Evolutionary conservation across 2,113 vertebrate species (phyloP), one percentile per base, ranked within the genome.

Genomic region (Phycodurus eques): DNA sequence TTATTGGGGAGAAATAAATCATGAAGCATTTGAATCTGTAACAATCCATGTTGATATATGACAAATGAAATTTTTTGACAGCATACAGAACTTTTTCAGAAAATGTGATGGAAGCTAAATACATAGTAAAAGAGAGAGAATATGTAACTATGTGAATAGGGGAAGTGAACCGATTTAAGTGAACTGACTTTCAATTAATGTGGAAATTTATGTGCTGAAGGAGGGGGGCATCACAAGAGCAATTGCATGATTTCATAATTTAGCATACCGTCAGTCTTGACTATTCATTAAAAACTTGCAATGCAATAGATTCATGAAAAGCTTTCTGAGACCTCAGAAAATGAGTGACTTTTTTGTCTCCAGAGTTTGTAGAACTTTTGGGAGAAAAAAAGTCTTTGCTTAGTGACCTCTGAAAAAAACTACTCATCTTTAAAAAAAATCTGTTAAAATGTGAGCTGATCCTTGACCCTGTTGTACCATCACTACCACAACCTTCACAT

Each of bases 241-340:
- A 49, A 27, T 27, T 57, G n/a, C n/a, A 27, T 54, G 3, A 47
- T 47, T 47, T 47, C 49, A 53, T 39, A 49, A 27, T 31, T 57
- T 57, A 22, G 9, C 62, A 64, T 43, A 43, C 42, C 39, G 22
- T 39, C 35, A 9, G 17, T 43, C 13, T 20, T 6, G 42, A 9
- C 39, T 43, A 64, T n/a, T 64, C 14, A 64, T 64, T 44, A n/a
- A 65, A 33, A 22, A 14, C 9, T 33, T 33, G 27, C 57, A 33
- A 33, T 33, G 13, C 57, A n/a, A 22, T 31, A 2, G 27, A 15
- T 33, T 8, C 14, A 15, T 7, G 27, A 60, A 60, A 33, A 15
- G 31, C 57, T 15, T 33, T 76, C 74, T 71, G 71, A 56, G 44
- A 51, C 27, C 63, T 10, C 53, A 12, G 9, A 56, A 56, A 22